phyloP scores from a whole-genome alignment of 1,140 invertebrate species.

The Zaprionus lachaisei region DNA sequence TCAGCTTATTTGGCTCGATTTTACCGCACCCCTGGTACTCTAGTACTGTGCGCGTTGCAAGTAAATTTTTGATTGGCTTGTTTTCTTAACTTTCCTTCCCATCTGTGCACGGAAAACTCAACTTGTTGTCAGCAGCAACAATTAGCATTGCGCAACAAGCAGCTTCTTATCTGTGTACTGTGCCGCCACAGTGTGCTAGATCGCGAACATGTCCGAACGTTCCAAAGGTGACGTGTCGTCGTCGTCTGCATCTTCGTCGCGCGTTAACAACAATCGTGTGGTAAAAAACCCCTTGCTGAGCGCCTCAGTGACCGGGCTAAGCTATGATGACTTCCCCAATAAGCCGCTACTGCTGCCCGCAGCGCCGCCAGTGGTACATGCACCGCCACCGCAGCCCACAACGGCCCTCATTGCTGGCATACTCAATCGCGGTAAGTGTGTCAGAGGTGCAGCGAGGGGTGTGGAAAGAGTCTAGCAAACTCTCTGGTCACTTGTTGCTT shows the following conservation, averaged over 20 bases:
- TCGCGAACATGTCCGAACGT: slow-evolving; percentile 73
- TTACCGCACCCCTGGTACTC: slow-evolving; percentile 27
- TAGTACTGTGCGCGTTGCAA: slow-evolving; percentile 52
- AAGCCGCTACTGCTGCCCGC: slow-evolving; percentile 79
- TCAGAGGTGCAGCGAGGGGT: slow-evolving; percentile 31
- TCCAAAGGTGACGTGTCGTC: slow-evolving; percentile 83
- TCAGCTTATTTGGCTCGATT: background rate
- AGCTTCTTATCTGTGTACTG: slow-evolving; percentile 1
- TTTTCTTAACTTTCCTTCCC: slow-evolving; percentile 30
- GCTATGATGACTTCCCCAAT: slow-evolving; percentile 81
- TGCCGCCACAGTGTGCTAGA: background rate
- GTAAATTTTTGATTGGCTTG: slow-evolving; percentile 38
- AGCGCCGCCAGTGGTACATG: slow-evolving; percentile 76
- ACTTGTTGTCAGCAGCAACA: background rate
- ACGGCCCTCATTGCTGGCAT: slow-evolving; percentile 69
- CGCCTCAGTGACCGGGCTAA: slow-evolving; percentile 80
- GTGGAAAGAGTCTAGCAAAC: background rate
- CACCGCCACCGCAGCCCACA: slow-evolving; percentile 59
- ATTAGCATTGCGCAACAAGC: slow-evolving; percentile 16
- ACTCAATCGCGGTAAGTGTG: slow-evolving; percentile 81
- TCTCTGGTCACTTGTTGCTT: slow-evolving; percentile 52
- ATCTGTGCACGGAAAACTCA: slow-evolving; percentile 23
- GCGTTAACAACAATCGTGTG: slow-evolving; percentile 67
- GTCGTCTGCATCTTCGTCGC: slow-evolving; percentile 25
- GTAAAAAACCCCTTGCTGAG: slow-evolving; percentile 81